Conservation (phyloP, 2,797 vertebrate species). For the Tauraco hartlaubi region DNA sequence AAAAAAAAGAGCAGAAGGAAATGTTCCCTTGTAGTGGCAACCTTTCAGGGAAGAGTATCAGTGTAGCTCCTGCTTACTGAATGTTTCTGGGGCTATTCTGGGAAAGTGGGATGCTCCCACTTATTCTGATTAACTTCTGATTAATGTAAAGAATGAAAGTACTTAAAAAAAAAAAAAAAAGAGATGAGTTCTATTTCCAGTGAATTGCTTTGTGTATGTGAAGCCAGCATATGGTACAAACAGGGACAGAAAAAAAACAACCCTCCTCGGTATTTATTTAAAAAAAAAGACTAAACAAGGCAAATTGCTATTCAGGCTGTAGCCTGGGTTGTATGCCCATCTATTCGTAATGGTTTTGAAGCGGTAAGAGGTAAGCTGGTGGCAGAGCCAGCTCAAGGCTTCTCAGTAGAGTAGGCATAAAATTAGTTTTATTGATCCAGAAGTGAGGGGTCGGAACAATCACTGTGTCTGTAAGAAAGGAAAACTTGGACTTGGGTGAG, state of each 20-base stretch:
- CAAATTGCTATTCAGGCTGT: neutral
- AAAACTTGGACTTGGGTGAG: neutral
- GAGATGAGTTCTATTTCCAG: neutral
- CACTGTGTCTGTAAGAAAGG: neutral
- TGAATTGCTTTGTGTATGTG: neutral
- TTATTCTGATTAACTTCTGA: neutral
- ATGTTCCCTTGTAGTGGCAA: neutral
- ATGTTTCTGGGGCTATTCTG: neutral
- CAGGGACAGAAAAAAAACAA: neutral
- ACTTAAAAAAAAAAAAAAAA: neutral
- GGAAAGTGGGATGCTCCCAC: neutral
- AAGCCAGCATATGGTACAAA: neutral
- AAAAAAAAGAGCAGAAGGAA: neutral
- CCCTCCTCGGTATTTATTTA: neutral
- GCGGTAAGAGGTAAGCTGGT: neutral
- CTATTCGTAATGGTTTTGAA: neutral
- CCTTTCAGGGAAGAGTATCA: neutral
- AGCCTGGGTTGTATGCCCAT: neutral
- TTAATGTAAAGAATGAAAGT: neutral
- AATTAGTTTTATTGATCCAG: conserved; percentile 16
- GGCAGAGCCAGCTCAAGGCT: neutral
- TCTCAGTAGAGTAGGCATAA: neutral
- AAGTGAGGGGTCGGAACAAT: neutral
- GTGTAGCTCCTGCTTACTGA: neutral
- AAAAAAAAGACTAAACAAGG: neutral